phyloP scores from a whole-genome alignment of 2,888 invertebrate species.

The Cybosia mesomella region DNA sequence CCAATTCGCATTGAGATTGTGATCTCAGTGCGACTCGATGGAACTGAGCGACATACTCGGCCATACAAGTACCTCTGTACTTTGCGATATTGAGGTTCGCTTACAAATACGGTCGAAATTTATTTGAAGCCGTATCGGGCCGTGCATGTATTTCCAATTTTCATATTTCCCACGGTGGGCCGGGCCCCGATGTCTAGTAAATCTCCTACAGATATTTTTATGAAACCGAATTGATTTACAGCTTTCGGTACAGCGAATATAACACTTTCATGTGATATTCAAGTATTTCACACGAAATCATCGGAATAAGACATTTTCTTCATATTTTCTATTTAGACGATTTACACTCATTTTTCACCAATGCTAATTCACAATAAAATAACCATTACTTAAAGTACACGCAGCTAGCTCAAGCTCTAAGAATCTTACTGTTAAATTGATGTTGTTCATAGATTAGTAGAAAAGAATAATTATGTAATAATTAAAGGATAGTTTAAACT shows the following conservation, averaged over 20 bases:
- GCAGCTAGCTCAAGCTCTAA: too few species aligned
- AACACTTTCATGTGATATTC: slow-evolving; percentile 51
- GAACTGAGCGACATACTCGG: slow-evolving; percentile 47
- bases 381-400: neutral
- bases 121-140: slow-evolving; percentile 73
- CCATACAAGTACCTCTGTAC: slow-evolving; percentile 51
- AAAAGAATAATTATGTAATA: too few species aligned
- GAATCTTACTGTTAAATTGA: too few species aligned
- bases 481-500: too few species aligned
- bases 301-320: slow-evolving; percentile 14
- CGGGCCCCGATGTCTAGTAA: slow-evolving; percentile 69
- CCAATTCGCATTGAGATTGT: slow-evolving; percentile 42
- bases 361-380: slow-evolving; percentile 7
- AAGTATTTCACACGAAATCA: slow-evolving; percentile 40
- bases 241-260: slow-evolving; percentile 54
- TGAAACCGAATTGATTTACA: slow-evolving; percentile 75
- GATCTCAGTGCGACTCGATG: slow-evolving; percentile 54
- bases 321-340: neutral
- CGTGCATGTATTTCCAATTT: slow-evolving; percentile 79
- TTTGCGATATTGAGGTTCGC: slow-evolving; percentile 65
- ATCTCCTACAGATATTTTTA: slow-evolving; percentile 79
- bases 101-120: slow-evolving; percentile 79
- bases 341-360: neutral
- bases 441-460: too few species aligned
- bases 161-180: slow-evolving; percentile 80